Evolutionary conservation across 1,140 invertebrate genomes (phyloP).

Genomic region (Diplogasteroides magnus): DNA sequence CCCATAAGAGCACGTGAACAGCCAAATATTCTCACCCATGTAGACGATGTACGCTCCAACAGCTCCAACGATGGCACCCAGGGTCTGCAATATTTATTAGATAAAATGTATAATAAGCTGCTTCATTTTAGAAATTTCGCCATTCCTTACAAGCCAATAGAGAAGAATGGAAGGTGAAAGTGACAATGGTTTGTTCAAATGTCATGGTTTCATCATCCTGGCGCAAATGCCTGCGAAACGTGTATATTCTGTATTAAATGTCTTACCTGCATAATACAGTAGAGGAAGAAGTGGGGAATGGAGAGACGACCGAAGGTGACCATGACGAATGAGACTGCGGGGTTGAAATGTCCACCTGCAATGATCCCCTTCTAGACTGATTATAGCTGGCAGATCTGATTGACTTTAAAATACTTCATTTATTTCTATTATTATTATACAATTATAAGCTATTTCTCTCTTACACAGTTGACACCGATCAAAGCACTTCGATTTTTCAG

Average conservation of each 20-base stretch:
- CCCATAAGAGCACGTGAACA: no score
- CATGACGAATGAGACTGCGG: constrained; percentile 60
- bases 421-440: not conserved
- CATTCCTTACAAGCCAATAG: no score
- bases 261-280: constrained; percentile 59
- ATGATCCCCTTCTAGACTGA: not conserved
- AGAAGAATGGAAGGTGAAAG: no score
- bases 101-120: not conserved
- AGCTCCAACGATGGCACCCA: constrained; percentile 61
- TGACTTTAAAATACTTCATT: not conserved
- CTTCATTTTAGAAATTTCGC: not conserved
- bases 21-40: constrained; percentile 55
- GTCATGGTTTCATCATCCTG: not conserved
- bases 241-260: no score
- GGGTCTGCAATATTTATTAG: not conserved
- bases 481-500: no score
- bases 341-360: constrained; percentile 61
- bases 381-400: not conserved
- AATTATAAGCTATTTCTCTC: not conserved
- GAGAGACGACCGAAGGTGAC: constrained; percentile 52
- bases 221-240: not conserved
- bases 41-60: constrained; percentile 59
- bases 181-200: no score
- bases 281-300: constrained; percentile 58
- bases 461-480: not conserved